A percentile compares a stretch with the other conserved stretches of the same genome.
These are phyloP conservation scores for Falco novaeseelandiae DNA, from an alignment of 2,797 vertebrate species.

Conservation along the genomic window DNA sequence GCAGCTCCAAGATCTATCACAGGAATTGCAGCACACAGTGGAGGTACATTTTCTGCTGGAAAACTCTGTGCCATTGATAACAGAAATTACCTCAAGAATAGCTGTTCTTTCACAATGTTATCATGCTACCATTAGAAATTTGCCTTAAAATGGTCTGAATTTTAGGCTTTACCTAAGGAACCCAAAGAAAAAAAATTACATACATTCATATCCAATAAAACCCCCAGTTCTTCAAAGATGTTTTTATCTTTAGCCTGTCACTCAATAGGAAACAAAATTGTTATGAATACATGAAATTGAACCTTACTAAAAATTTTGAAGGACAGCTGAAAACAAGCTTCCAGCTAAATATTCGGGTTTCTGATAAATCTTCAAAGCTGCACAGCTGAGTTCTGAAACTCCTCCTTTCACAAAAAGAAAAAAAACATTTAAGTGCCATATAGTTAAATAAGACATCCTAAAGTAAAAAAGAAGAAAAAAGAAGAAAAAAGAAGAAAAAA, in stretches of 20 bases:
- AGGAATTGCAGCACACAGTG: background rate
- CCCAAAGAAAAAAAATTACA: background rate
- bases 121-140: background rate
- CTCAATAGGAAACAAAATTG: constrained; percentile 11
- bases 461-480: background rate
- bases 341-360: background rate
- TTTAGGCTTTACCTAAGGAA: background rate
- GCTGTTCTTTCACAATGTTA: background rate
- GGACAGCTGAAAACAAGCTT: background rate
- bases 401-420: background rate
- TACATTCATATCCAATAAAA: background rate
- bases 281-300: background rate
- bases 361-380: background rate
- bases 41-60: background rate
- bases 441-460: background rate
- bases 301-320: background rate
- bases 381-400: background rate
- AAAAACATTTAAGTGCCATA: background rate
- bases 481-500: accelerated
- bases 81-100: background rate
- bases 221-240: background rate
- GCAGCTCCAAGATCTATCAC: background rate
- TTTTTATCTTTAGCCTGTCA: background rate
- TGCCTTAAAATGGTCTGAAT: background rate
- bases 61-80: background rate